Evolutionary conservation across 2,113 vertebrate genomes (phyloP).

Genomic region (Ardeotis arabs): DNA sequence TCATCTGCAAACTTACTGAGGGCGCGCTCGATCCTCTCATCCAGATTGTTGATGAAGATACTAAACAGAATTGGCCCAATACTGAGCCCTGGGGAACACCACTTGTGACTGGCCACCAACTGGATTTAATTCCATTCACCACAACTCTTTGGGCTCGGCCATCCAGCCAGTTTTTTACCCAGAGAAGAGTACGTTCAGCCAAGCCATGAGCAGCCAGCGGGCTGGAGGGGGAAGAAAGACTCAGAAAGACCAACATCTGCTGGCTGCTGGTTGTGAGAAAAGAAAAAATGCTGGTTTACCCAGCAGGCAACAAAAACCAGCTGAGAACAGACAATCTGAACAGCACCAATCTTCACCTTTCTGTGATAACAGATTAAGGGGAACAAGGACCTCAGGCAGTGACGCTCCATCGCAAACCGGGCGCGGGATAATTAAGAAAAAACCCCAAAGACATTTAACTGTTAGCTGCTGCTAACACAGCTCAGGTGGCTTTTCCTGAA

Average conservation of each 20-base stretch:
- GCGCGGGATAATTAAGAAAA: background rate
- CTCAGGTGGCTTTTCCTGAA: background rate
- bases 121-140: too few relatives aligned
- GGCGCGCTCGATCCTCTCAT: too few relatives aligned
- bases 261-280: background rate
- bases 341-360: background rate
- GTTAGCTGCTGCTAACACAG: background rate
- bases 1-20: too few relatives aligned
- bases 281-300: background rate
- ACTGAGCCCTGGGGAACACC: too few relatives aligned
- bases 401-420: fast-evolving
- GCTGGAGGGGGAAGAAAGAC: background rate
- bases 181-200: too few relatives aligned
- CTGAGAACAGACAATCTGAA: background rate
- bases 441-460: background rate
- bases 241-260: background rate
- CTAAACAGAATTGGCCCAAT: too few relatives aligned
- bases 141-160: too few relatives aligned
- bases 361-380: background rate
- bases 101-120: too few relatives aligned
- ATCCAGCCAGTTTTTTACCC: too few relatives aligned
- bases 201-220: too few relatives aligned
- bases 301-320: background rate
- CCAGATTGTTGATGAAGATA: too few relatives aligned
- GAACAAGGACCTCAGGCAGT: background rate